Evolutionary conservation across 1,140 invertebrate genomes (phyloP), one percentile per base, ranked within the genome.

Genomic region (Lycorma delicatula): DNA sequence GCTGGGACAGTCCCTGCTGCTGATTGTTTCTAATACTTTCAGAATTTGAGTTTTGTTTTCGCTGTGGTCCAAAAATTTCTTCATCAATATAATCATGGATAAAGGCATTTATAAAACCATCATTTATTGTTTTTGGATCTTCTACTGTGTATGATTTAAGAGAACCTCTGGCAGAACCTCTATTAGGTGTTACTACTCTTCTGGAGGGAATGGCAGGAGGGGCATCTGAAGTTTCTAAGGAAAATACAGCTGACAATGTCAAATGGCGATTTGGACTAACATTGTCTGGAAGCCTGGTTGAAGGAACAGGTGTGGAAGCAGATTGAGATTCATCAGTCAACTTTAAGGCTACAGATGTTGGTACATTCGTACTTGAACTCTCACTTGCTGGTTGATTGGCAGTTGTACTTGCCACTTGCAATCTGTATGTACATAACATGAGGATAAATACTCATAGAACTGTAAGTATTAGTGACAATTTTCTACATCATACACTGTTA

Each of bases 211-310:
- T 50, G n/a, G 29, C 29, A 5, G 55, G 55, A 23, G 36, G n/a
- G n/a, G n/a, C 16, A 23, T 54, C 44, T 13, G 47, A 16, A 36
- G 46, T 36, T 16, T 59, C 58, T 26, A 59, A 36, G 5, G 58
- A 46, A 46, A 59, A 59, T 31, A 52, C 50, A 38, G 58, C 52
- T 26, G 58, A 54, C 5, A 59, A 29, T 2, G 58, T 54, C 31
- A 59, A 36, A 36, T 44, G 58, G 20, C 46, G 52, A 18, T 18
- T 9, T 16, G 50, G 50, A 23, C 20, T 13, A 2, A n/a, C 11
- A 26, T 11, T 52, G 25, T 18, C n/a, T 28, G 50, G 41, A 16
- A 22, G 11, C 2, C 13, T n/a, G 36, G 36, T 2, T 38, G 36
- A 38, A 18, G 36, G 50, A 29, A 31, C 22, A 22, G 50, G 50